phyloP scores from a whole-genome alignment of 2,113 vertebrate genomes.

The Mastomys coucha region DNA sequence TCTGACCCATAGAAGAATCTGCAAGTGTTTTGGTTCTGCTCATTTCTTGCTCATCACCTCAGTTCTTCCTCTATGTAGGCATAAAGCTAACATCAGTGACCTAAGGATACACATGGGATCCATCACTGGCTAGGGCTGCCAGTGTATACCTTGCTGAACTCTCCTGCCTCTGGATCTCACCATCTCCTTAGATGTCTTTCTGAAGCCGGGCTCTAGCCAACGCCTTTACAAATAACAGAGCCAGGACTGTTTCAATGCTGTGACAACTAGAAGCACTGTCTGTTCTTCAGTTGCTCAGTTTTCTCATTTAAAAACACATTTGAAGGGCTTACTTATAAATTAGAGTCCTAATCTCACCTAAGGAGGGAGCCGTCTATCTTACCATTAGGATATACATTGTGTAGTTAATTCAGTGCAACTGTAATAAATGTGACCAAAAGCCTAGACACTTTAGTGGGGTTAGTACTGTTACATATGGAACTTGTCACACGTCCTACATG shows the following conservation, averaged over 20 bases:
- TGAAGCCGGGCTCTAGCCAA: background rate
- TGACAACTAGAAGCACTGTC: background rate
- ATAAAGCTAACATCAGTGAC: background rate
- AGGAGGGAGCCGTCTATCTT: background rate
- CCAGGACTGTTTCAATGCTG: background rate
- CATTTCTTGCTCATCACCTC: background rate
- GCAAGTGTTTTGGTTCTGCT: background rate
- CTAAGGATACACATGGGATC: background rate
- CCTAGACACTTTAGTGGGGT: background rate
- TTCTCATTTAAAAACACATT: background rate
- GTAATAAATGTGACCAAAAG: background rate
- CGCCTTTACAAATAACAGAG: background rate
- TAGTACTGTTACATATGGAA: background rate
- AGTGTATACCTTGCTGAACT: background rate
- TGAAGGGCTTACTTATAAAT: constrained; percentile 8
- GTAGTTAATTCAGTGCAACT: background rate
- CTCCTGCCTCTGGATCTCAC: background rate
- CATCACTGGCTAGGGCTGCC: background rate
- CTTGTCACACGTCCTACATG: constrained; percentile 24
- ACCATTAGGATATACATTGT: background rate
- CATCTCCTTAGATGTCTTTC: background rate
- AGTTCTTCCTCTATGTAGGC: background rate
- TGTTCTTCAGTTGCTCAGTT: background rate
- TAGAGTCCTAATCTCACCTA: background rate
- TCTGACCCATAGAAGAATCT: background rate